Conservation (phyloP, 1,140 invertebrate species). For the Cotesia typhae region DNA sequence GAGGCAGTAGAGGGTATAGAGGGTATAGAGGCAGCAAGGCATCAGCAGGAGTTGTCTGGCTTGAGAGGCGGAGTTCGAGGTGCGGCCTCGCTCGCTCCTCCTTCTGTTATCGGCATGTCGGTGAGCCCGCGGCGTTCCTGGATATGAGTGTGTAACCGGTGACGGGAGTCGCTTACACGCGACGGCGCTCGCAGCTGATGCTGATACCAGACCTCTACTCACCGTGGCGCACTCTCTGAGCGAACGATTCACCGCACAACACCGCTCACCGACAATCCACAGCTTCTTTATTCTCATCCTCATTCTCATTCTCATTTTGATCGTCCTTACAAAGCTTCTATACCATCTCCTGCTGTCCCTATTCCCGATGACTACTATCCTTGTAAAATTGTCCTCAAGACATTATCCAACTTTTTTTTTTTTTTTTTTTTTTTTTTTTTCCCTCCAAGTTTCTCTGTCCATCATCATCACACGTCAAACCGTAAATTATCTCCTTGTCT, state of each 20-base stretch:
- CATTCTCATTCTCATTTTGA: not conserved
- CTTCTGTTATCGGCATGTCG: slow-evolving; percentile 18
- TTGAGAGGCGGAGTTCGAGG: slow-evolving; percentile 37
- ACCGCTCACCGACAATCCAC: not conserved
- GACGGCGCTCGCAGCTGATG: slow-evolving; percentile 14
- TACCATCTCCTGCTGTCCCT: too few species aligned
- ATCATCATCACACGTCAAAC: too few species aligned
- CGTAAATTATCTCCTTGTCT: too few species aligned
- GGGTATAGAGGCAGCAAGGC: too few species aligned
- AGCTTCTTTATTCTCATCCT: not conserved
- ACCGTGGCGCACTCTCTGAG: slow-evolving; percentile 36
- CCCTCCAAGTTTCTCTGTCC: too few species aligned
- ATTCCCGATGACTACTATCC: too few species aligned
- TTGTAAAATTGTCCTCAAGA: too few species aligned
- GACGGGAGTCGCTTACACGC: slow-evolving; percentile 3
- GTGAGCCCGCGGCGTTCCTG: slow-evolving; percentile 7
- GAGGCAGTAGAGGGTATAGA: too few species aligned
- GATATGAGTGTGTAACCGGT: not conserved
- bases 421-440: too few species aligned
- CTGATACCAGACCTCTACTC: slow-evolving; percentile 15
- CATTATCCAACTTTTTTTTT: too few species aligned
- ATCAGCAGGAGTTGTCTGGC: not conserved
- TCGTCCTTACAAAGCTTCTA: too few species aligned
- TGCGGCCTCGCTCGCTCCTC: slow-evolving; percentile 32
- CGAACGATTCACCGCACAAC: slow-evolving; percentile 11